These are phyloP conservation scores for Ia io DNA, from an alignment of 2,113 vertebrate genomes.

Conservation along the genomic window DNA sequence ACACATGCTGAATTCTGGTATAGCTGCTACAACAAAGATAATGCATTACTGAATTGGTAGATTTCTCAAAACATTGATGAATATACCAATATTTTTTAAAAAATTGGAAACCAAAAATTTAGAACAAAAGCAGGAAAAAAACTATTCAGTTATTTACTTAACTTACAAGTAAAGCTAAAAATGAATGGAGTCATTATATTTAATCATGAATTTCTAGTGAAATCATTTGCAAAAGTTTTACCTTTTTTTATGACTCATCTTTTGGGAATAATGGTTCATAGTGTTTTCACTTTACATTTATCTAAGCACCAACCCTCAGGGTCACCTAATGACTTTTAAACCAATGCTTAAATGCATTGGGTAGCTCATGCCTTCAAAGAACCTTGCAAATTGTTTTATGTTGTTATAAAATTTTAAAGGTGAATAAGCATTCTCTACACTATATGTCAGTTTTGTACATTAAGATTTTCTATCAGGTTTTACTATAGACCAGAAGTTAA, in stretches of 20 bases:
- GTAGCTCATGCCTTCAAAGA: not conserved
- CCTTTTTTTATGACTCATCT: not conserved
- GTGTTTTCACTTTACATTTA: not conserved
- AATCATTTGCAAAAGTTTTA: not conserved
- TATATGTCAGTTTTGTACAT: not conserved
- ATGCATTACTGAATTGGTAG: not conserved
- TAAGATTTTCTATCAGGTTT: not conserved
- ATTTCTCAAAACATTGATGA: not conserved
- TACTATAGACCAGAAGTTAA: not conserved
- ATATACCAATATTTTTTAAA: not conserved
- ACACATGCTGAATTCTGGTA: not conserved
- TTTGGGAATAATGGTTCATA: not conserved
- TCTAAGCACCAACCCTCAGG: not conserved
- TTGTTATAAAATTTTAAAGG: not conserved
- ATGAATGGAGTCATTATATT: not conserved
- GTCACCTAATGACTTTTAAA: not conserved
- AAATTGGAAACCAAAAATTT: not conserved
- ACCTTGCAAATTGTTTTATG: not conserved
- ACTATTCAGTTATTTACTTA: not conserved
- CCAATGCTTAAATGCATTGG: not conserved
- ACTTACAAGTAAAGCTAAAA: slow-evolving; percentile 13
- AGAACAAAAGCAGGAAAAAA: not conserved
- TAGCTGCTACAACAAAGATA: not conserved
- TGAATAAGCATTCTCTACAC: not conserved
- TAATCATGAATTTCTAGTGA: not conserved